Base-by-base conservation (phyloP, 2,888 invertebrate genomes). In the Morpho achilles region DNA sequence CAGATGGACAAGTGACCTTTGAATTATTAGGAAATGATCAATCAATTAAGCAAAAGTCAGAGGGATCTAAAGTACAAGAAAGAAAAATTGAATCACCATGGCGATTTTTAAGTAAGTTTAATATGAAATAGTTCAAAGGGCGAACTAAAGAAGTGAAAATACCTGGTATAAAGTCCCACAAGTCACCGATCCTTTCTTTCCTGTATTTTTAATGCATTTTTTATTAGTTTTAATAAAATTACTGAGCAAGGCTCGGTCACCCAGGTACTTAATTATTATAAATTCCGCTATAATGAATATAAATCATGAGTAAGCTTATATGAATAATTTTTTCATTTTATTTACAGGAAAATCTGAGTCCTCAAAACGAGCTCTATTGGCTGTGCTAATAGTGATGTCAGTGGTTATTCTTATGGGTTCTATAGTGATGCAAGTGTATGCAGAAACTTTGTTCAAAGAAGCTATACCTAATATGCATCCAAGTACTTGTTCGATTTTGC, bases 351-450 rank as follows among this genome's bases (percentile, higher is more conserved):
- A 76, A 54, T 87, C 87, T 0, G 72, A 79, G 52, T 78, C 84
- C 7, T 83, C 87, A 0, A 76, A 77, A 39, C 75, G 77, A 0
- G 87, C 84, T 0, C 61, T 87, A 1, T 10, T 62, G 0, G 61
- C 75, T 0, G 75, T 78, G 1, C 66, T 89, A 0, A 71, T 75
- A 0, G 67, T 79, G 6, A 85, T 86, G 80, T 67, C 76, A 0
- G 8, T 76, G 1, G 74, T 81, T 0, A 81, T 80, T n/a, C 67
- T 84, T 63, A 88, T 87, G 87, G 89, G 89, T 0, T 77, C 82
- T 6, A 72, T 84, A 0, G 84, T 87, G 0, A 74, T 89, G 0
- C 87, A 88, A 63, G 83, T 88, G 1, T 89, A 85, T 58, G 88
- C 89, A 0, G 88, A 88, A 59, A 79, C 84, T 0, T 69, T 89